A percentile compares a stretch with the other conserved stretches of the same genome.
phyloP scores from a whole-genome alignment of 2,797 vertebrate genomes.

The Aplochiton taeniatus region DNA sequence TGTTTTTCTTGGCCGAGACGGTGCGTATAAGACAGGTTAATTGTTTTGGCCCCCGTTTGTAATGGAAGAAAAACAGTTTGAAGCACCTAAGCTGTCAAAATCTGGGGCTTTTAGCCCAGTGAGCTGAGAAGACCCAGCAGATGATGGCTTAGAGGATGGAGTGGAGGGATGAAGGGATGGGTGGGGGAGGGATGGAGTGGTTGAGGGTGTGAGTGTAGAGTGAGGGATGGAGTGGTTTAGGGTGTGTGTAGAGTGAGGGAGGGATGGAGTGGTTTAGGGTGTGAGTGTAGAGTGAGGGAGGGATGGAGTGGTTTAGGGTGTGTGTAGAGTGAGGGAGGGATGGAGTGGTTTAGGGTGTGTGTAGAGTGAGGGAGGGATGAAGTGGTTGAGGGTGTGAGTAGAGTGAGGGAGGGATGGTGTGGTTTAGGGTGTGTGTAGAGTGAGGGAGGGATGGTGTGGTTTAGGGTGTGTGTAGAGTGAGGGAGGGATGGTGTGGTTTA shows the following conservation, averaged over 20 bases:
- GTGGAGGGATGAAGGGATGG: no score
- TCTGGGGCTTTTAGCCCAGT: neutral
- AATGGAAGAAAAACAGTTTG: constrained; percentile 4
- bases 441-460: no score
- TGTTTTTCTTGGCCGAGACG: constrained; percentile 1
- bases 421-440: no score
- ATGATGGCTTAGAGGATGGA: neutral
- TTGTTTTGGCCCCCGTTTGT: constrained; percentile 13
- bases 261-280: neutral
- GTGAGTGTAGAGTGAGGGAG: neutral
- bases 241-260: neutral
- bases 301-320: neutral
- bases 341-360: no score
- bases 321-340: no score
- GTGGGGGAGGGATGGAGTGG: no score
- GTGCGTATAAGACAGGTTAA: constrained; percentile 2
- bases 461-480: no score
- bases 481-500: neutral
- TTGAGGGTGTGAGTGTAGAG: no score
- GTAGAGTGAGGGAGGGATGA: neutral
- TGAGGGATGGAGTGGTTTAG: no score
- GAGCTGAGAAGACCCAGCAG: neutral
- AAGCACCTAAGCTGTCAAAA: constrained; percentile 3
- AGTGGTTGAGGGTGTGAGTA: neutral
- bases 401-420: neutral